Base-by-base conservation (phyloP, 2,797 vertebrate genomes). In the Amblyraja radiata region DNA sequence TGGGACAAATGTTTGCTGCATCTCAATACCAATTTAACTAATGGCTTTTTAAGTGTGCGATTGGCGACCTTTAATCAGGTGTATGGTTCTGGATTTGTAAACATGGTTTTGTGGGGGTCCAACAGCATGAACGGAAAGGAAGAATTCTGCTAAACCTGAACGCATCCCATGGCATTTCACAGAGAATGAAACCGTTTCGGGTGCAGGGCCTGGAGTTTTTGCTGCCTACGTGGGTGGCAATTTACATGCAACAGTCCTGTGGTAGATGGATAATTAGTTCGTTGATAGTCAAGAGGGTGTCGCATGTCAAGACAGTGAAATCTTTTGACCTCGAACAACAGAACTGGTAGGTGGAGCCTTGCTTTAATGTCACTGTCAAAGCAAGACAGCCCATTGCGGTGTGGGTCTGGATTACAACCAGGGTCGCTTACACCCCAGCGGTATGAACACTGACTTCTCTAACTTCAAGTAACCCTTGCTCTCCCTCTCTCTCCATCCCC, bases 1-100 rank as follows among this genome's bases (percentile, higher is more conserved):
- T 88, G 84, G 84, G 84, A 86, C n/a, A n/a, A 18, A 88, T 88
- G 84, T 88, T 88, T 88, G 61, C n/a, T 88, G 61, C n/a, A 32
- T 18, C 61, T 16, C 32, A 65, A n/a, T 32, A 32, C 6, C 6
- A 65, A 65, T 88, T 88, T 88, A 88, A 65, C 84, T 65, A n/a
- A 88, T 32, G 18, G 16, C 58, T 88, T 88, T 58, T 88, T 88
- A 65, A 65, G n/a, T 32, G n/a, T 32, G n/a, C 0, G 32, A 32
- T 32, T 65, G 84, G 32, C 36, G 61, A 36, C 14, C 84, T 58
- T 65, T 65, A 65, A 65, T 65, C 32, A 32, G n/a, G 14, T 36
- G 23, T 23, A 1, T 84, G 84, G 14, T 32, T 18, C 61, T 32
- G 2, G 36, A 65, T 88, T 65, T 32, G 14, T 32, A 88, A 88